Base-by-base conservation (phyloP, 2,888 invertebrate species). In the Agonum fuliginosum region DNA sequence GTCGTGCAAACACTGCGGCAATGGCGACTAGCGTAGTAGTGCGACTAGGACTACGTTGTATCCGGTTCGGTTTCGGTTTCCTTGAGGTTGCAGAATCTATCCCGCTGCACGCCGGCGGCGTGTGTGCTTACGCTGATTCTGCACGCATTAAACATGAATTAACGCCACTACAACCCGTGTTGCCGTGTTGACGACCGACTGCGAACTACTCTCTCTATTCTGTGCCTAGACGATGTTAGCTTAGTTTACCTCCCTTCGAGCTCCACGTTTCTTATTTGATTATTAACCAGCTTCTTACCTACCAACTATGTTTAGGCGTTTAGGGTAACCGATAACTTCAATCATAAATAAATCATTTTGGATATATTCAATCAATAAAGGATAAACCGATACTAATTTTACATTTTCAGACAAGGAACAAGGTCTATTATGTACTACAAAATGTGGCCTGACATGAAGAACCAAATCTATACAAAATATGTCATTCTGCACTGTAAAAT, bases 71-170 rank as follows among this genome's bases (percentile, higher is more conserved):
- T 62, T 62, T 62, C 30, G 58, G 58, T 62, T 62, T 62, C 58
- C 58, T 62, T 62, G 27, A 62, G 58, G 58, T 62, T 62, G 58
- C 58, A 62, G 58, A 62, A 62, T 62, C 58, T 17, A 62, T 62
- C 34, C 58, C 30, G 30, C 54, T 67, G 67, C 67, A 67, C 41
- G 67, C 67, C 67, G 41, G n/a, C 20, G 41, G 67, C 67, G 37
- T 70, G 70, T 70, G 70, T 70, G 70, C 70, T 46, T 27, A 46
- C 70, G 70, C 70, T 43, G 70, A 70, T 70, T 70, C 43, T 46
- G 46, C 46, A 46, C 70, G 70, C 46, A 70, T 70, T 70, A 70
- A 70, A 70, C 70, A 46, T 70, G 70, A 70, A 70, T 70, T 70
- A 70, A 70, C 69, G 41, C 46, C 22, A 54, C 54, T 20, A 22